Evolutionary conservation across 2,888 invertebrate genomes (phyloP).

Genomic region (Volucella inflata): DNA sequence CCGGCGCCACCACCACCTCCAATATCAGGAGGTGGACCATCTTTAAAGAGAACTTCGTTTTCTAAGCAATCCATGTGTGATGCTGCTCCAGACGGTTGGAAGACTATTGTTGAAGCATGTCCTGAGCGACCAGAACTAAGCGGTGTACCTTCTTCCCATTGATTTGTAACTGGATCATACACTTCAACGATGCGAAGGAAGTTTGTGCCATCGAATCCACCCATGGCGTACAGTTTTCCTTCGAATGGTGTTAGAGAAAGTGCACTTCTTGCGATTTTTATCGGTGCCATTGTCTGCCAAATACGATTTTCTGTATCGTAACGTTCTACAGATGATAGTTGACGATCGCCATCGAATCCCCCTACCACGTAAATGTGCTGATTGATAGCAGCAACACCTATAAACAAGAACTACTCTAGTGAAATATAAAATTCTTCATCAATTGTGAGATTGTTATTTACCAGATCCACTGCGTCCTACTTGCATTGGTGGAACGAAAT

Average conservation of each 20-base stretch:
- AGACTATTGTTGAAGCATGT: constrained; percentile 95
- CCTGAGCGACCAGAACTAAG: constrained; percentile 95
- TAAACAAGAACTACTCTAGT: constrained; percentile 51
- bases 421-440: not conserved
- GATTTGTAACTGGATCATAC: constrained; percentile 90
- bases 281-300: constrained; percentile 91
- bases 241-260: constrained; percentile 94
- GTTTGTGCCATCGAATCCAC: constrained; percentile 94
- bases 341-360: constrained; percentile 94
- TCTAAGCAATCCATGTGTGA: constrained; percentile 82
- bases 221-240: constrained; percentile 95
- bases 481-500: constrained; percentile 90
- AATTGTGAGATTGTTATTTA: constrained; percentile 78
- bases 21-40: constrained; percentile 45
- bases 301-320: constrained; percentile 92
- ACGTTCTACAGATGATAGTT: constrained; percentile 92
- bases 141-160: constrained; percentile 90
- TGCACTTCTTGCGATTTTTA: constrained; percentile 93
- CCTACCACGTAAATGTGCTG: constrained; percentile 97
- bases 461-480: constrained; percentile 93
- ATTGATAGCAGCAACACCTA: constrained; percentile 92
- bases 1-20: constrained; percentile 44
- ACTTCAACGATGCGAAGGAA: constrained; percentile 95
- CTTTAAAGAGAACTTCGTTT: constrained; percentile 72
- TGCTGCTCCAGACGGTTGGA: constrained; percentile 87